Conservation (phyloP, 1,140 invertebrate genomes). For the Plectrocnemia conspersa region DNA sequence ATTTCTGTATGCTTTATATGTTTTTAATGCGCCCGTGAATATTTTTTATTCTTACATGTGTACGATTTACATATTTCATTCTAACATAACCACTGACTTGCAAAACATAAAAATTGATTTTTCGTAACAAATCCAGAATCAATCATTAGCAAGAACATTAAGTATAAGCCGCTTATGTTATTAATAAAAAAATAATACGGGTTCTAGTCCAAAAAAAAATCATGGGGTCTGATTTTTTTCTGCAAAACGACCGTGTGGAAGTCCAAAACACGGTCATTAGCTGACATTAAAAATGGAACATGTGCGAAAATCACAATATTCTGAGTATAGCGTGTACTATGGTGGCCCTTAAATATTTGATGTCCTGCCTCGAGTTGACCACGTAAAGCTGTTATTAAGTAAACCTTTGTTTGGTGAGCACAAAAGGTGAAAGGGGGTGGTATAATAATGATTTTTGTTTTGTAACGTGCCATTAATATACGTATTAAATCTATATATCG, state of each 20-base stretch:
- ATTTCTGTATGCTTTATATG: not conserved
- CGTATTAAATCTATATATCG: too few relatives aligned
- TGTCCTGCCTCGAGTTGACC: constrained; percentile 5
- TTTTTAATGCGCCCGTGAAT: not conserved
- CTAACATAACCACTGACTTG: not conserved
- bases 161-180: not conserved
- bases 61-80: not conserved
- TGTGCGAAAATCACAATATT: not conserved
- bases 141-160: not conserved
- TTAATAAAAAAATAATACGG: not conserved
- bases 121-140: not conserved
- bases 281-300: not conserved
- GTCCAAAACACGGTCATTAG: not conserved
- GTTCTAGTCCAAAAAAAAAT: not conserved
- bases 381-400: constrained; percentile 14
- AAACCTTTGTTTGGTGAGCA: constrained; percentile 6
- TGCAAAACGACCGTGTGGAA: too few relatives aligned
- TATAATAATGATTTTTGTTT: too few relatives aligned
- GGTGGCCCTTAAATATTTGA: constrained; percentile 9
- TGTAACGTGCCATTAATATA: too few relatives aligned
- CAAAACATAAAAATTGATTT: not conserved
- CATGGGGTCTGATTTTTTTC: not conserved
- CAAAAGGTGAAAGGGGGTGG: too few relatives aligned
- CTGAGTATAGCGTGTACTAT: not conserved
- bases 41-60: not conserved